These are phyloP conservation scores for Orius insidiosus DNA, from an alignment of 1,140 invertebrate genomes.

Conservation along the genomic window DNA sequence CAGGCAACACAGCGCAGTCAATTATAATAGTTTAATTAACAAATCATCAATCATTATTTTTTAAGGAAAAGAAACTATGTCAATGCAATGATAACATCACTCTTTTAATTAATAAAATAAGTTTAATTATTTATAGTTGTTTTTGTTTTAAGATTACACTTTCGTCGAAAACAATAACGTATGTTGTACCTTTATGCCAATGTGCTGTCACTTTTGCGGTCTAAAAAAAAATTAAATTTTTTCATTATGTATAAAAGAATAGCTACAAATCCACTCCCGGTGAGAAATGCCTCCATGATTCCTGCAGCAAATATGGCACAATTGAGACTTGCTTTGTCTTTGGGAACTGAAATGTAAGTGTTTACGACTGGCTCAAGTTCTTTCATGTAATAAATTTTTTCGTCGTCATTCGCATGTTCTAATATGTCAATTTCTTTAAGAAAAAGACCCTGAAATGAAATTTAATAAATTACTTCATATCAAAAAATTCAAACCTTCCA, in stretches of 20 bases:
- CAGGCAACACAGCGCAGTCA: too few species aligned
- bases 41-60: too few species aligned
- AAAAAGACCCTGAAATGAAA: constrained; percentile 60
- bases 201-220: constrained; percentile 91
- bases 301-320: constrained; percentile 98
- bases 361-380: constrained; percentile 96
- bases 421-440: constrained; percentile 96
- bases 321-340: constrained; percentile 92
- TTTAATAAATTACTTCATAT: constrained; percentile 8
- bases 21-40: too few species aligned
- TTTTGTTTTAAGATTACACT: constrained; percentile 84
- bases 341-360: constrained; percentile 92
- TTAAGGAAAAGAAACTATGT: too few species aligned
- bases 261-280: constrained; percentile 91
- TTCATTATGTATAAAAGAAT: not conserved
- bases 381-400: constrained; percentile 93
- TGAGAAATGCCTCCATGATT: constrained; percentile 90
- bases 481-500: constrained; percentile 62
- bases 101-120: too few species aligned
- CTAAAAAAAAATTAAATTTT: constrained; percentile 37
- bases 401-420: constrained; percentile 96
- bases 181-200: constrained; percentile 98
- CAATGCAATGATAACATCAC: too few species aligned
- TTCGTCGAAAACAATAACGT: constrained; percentile 98
- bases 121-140: constrained; percentile 32